Evolutionary conservation across 37 sponge, comb jelly and placozoan species (phyloP).

Genomic region (Agelas oroides): DNA sequence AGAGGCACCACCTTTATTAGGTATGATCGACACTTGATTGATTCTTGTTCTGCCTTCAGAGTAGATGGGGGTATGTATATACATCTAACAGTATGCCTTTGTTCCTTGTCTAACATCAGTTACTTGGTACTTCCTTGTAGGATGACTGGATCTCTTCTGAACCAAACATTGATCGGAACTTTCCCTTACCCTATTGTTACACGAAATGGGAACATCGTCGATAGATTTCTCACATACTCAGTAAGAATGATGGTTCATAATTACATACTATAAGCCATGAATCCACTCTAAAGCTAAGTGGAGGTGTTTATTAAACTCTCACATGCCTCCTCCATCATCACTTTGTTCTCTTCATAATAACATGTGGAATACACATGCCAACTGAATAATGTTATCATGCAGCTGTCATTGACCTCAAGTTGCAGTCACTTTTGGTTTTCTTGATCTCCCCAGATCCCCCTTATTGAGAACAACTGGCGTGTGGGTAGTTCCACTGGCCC

Average conservation of each 20-base stretch:
- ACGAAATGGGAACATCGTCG: neutral
- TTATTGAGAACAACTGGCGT: conserved; percentile 66
- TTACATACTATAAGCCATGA: no score
- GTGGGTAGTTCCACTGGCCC: conserved; percentile 37
- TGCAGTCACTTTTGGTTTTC: neutral
- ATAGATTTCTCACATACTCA: conserved; percentile 5
- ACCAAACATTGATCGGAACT: conserved; percentile 8
- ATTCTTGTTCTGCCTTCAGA: no score
- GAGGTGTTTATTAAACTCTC: no score
- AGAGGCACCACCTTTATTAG: conserved; percentile 1
- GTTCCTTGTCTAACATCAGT: no score
- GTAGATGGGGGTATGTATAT: no score
- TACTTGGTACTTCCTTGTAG: neutral
- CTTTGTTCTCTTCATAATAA: no score
- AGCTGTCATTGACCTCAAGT: no score
- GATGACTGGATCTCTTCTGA: conserved; percentile 2
- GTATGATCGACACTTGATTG: neutral
- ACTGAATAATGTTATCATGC: neutral
- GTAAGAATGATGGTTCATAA: neutral
- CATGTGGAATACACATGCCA: no score
- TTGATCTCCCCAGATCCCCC: conserved; percentile 35
- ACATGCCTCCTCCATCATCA: no score
- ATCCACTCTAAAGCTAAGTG: no score
- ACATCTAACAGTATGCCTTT: no score
- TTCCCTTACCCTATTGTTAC: neutral